These are phyloP conservation scores for Ferrisia virgata DNA, from an alignment of 2,888 invertebrate genomes.

Conservation along the genomic window DNA sequence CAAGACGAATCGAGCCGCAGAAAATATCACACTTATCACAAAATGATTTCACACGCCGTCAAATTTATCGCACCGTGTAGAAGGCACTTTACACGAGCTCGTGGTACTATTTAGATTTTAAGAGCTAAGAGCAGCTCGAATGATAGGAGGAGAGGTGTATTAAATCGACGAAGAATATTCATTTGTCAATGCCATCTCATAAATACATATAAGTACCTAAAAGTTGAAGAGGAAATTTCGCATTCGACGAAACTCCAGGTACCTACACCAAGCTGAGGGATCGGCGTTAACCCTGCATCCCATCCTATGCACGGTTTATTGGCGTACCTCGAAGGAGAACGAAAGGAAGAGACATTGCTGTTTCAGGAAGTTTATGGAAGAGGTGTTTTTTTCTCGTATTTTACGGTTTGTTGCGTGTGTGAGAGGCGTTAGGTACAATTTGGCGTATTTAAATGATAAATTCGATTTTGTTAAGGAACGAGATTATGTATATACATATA, in stretches of 20 bases:
- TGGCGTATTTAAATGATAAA: slow-evolving; percentile 23
- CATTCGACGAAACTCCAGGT: neutral
- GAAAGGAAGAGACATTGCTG: too few species aligned
- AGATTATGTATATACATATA: neutral
- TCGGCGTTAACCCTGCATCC: neutral
- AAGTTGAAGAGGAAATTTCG: neutral
- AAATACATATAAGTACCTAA: slow-evolving; percentile 33
- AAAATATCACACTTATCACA: too few species aligned
- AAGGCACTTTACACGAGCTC: too few species aligned
- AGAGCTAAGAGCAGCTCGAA: neutral
- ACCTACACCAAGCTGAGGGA: neutral
- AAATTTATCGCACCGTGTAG: too few species aligned
- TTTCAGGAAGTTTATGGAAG: neutral
- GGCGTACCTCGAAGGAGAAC: too few species aligned
- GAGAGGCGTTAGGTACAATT: neutral
- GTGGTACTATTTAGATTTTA: too few species aligned
- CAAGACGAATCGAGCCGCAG: too few species aligned
- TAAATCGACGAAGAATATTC: slow-evolving; percentile 14
- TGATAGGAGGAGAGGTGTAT: neutral
- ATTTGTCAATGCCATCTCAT: slow-evolving; percentile 44
- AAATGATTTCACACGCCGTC: too few species aligned
- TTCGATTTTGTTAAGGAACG: slow-evolving; percentile 10
- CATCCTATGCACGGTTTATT: too few species aligned
- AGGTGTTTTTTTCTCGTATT: neutral
- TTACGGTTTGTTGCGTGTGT: neutral